A percentile compares a stretch with the other conserved stretches of the same genome.
phyloP scores from a whole-genome alignment of 1,140 invertebrate genomes.

The Dreissena polymorpha region DNA sequence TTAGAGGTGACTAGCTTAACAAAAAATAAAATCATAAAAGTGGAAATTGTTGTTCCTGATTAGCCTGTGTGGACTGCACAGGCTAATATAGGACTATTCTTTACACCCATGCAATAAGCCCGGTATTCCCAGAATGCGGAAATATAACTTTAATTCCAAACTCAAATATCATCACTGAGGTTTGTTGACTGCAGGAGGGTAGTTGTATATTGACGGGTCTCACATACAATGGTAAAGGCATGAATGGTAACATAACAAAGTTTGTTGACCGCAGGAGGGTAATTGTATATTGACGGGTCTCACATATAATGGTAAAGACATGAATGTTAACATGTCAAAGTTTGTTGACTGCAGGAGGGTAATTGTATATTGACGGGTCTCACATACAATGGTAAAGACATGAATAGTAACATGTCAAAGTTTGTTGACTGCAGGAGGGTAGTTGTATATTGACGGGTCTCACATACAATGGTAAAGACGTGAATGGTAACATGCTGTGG shows the following conservation, averaged over 20 bases:
- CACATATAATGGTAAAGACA: conserved; percentile 88
- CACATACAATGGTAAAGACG: conserved; percentile 88
- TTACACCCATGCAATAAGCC: too few species aligned
- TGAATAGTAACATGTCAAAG: conserved; percentile 78
- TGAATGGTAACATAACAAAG: conserved; percentile 79
- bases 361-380: conserved; percentile 83
- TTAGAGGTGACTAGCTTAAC: too few species aligned
- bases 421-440: conserved; percentile 77
- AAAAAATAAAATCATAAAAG: too few species aligned
- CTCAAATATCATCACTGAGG: too few species aligned
- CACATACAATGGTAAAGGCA: conserved; percentile 88
- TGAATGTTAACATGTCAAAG: conserved; percentile 79
- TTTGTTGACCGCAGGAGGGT: conserved; percentile 77
- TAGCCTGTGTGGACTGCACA: too few species aligned
- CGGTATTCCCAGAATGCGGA: too few species aligned
- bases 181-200: conserved; percentile 77
- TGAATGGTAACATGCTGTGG: conserved; percentile 84
- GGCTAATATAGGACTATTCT: too few species aligned
- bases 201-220: conserved; percentile 83
- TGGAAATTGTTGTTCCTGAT: too few species aligned
- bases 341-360: conserved; percentile 77
- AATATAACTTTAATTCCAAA: too few species aligned
- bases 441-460: conserved; percentile 83
- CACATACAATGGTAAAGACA: conserved; percentile 88
- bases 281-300: conserved; percentile 83